A percentile compares a stretch with the other conserved stretches of the same genome.
phyloP scores from a whole-genome alignment of 37 sponge, comb jelly and placozoan species.

The Spongilla lacustris region DNA sequence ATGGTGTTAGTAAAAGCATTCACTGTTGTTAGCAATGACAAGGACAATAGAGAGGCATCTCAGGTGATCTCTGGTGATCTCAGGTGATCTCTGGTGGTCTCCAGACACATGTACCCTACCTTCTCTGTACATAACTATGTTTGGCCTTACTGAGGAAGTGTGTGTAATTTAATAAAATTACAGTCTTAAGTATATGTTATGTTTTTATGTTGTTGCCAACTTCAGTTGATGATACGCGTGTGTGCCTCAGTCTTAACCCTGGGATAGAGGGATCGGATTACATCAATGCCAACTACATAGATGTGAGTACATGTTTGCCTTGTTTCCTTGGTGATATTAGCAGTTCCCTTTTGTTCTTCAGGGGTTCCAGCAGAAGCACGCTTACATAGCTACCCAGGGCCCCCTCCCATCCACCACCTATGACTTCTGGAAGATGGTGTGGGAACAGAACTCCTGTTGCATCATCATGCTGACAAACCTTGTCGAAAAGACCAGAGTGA shows the following conservation, averaged over 20 bases:
- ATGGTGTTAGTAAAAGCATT: too few relatives aligned
- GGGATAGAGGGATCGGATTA: slow-evolving; percentile 74
- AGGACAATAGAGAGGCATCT: too few relatives aligned
- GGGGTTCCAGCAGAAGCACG: slow-evolving; percentile 48
- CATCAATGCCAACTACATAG: slow-evolving; percentile 89
- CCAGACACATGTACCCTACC: too few relatives aligned
- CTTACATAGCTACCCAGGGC: slow-evolving; percentile 75
- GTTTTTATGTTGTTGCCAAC: neutral
- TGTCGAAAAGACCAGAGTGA: slow-evolving; percentile 76
- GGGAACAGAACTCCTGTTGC: slow-evolving; percentile 66
- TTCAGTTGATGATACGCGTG: slow-evolving; percentile 71
- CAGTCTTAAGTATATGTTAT: too few relatives aligned
- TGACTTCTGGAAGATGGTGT: slow-evolving; percentile 87
- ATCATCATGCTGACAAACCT: slow-evolving; percentile 83
- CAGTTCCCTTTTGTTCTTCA: slow-evolving; percentile 23
- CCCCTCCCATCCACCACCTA: slow-evolving; percentile 66
- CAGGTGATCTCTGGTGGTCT: too few relatives aligned
- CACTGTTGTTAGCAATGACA: too few relatives aligned
- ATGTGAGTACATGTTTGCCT: slow-evolving; percentile 44
- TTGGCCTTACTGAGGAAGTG: too few relatives aligned
- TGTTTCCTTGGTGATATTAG: neutral
- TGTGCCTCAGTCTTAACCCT: slow-evolving; percentile 32
- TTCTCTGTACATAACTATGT: too few relatives aligned
- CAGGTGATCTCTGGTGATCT: too few relatives aligned
- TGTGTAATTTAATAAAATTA: too few relatives aligned